Base-by-base conservation (phyloP, 2,113 vertebrate genomes). In the Leiothrix lutea region DNA sequence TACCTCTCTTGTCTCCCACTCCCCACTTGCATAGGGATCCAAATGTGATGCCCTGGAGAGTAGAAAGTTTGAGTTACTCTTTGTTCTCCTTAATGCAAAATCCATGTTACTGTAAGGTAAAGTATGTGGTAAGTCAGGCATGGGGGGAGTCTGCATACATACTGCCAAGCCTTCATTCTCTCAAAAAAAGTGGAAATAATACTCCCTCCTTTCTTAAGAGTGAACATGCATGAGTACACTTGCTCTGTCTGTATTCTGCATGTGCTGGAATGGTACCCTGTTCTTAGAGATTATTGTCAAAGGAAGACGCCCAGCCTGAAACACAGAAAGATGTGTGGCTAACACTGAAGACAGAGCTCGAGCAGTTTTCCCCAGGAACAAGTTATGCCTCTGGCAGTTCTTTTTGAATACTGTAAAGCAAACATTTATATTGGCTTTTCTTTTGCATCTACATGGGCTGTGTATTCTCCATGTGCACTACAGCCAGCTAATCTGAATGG, bases 341-440 rank as follows among this genome's bases (percentile, higher is more conserved):
- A 65, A 33, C 36, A 44, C 36, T 80, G 69, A 85, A 88, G 73
- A 54, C 40, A 92, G 56, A 78, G 14, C 60, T 91, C 54, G 74
- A 91, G 38, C 40, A 80, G 73, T 62, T 94, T 94, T 74, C n/a
- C 62, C 51, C 40, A 85, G 31, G 66, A 96, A 88, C 40, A 72
- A 89, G 38, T 91, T 83, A 88, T 71, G 79, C 80, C 82, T 81
- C 57, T 84, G 86, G 74, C 62, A 90, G 47, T 88, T 86, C 81
- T 86, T 88, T 58, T 1, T 90, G 69, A 91, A 91, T 79, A 78
- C 48, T 87, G 80, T 47, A 91, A 95, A 80, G 44, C 53, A 97
- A 96, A 96, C 86, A 92, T 96, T 95, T 97, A 91, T 91, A 73
- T 80, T 96, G 91, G 90, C 94, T 94, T 94, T 86, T 84, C 53